These are phyloP conservation scores for Agapostemon virescens DNA, from an alignment of 2,888 invertebrate species.

Conservation along the genomic window DNA sequence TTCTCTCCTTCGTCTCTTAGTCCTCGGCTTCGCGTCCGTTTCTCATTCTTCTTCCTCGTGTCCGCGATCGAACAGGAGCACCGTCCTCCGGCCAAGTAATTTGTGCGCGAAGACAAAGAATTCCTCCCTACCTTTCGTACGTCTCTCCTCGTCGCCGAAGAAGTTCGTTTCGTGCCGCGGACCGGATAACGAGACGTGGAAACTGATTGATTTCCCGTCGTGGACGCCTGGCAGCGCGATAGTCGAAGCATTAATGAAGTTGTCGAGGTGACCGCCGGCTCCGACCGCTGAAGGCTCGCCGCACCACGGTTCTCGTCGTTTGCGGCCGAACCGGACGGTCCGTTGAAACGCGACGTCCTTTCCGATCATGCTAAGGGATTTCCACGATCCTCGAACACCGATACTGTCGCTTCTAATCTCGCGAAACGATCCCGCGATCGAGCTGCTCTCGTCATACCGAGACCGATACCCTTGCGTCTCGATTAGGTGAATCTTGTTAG, in stretches of 20 bases:
- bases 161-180: conserved; percentile 52
- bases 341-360: conserved; percentile 23
- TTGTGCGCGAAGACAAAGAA: conserved; percentile 65
- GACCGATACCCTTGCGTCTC: neutral
- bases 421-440: neutral
- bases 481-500: neutral
- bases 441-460: neutral
- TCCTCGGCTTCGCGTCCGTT: conserved; percentile 3
- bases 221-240: conserved; percentile 62
- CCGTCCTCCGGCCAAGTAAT: conserved; percentile 54
- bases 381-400: conserved; percentile 5
- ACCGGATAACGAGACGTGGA: conserved; percentile 62
- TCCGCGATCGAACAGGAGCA: conserved; percentile 61
- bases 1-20: conserved; percentile 1
- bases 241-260: conserved; percentile 63
- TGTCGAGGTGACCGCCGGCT: conserved; percentile 55
- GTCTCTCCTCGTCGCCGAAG: conserved; percentile 19
- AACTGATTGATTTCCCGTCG: conserved; percentile 64
- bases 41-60: conserved; percentile 48
- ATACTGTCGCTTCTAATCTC: neutral
- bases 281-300: conserved; percentile 48
- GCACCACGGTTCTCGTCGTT: conserved; percentile 45
- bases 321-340: conserved; percentile 37
- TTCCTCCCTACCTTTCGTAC: conserved; percentile 52
- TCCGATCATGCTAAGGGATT: conserved; percentile 21